Evolutionary conservation across 2,888 invertebrate genomes (phyloP), one percentile per base, ranked within the genome.

Genomic region (Chrysodeixis includens): DNA sequence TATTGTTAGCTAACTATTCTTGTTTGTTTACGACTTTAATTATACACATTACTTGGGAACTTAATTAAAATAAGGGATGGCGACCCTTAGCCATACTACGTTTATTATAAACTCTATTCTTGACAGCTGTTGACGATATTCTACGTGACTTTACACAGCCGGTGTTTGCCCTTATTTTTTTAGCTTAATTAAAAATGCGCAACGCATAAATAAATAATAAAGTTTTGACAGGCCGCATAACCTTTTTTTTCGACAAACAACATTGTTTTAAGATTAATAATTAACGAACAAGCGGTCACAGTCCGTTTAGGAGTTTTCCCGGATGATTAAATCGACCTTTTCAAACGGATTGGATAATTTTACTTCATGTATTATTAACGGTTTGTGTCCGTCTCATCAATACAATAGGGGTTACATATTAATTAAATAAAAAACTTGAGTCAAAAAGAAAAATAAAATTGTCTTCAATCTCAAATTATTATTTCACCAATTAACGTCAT

Each of bases 31-130:
- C 78, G 81, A 82, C 74, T 82, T 83, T 79, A 81, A 86, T 87
- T 83, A 85, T 82, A 81, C 77, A 75, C 77, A 83, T 81, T 85
- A 82, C 83, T 84, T 82, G 82, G 79, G 72, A 82, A 83, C 83
- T 86, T 88, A 87, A 88, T 88, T 88, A 88, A 88, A 87, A 85
- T 86, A 87, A 83, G 82, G 85, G 79, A 82, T 78, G 76, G 76
- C 75, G 73, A 63, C 77, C 78, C 67, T 71, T 66, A 74, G 74
- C 76, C 77, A 79, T 83, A 79, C 72, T 70, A 69, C 74, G 82
- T 83, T 84, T 82, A 78, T 84, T 83, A 81, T 81, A 74, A 76
- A 69, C 74, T 66, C 74, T 73, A 83, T 81, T 78, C 78, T 78
- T 85, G 85, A 86, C 87, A 86, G 79, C 86, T 86, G 86, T 79